Conservation (phyloP, 2,113 vertebrate species). For the Heterochromis multidens region DNA sequence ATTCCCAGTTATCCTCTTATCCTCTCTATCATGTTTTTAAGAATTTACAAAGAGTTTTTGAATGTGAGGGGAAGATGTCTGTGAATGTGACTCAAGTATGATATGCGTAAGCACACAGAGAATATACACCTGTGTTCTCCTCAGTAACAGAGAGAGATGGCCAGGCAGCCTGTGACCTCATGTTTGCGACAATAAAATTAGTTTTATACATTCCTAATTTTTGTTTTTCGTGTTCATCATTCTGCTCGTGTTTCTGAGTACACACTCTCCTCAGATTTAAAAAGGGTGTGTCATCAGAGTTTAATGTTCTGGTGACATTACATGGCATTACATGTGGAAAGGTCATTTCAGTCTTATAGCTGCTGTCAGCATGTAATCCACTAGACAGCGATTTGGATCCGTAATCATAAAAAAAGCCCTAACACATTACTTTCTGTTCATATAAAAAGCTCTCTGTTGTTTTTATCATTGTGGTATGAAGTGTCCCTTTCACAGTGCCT, state of each 20-base stretch:
- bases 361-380: conserved; percentile 17
- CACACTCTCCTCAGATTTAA: not conserved
- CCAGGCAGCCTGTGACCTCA: conserved; percentile 13
- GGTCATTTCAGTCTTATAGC: conserved; percentile 16
- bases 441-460: conserved; percentile 34
- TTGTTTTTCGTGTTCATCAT: conserved; percentile 5
- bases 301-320: not conserved
- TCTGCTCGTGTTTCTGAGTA: not conserved
- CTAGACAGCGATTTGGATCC: conserved; percentile 10
- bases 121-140: not conserved
- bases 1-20: too few species aligned
- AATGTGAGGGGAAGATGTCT: not conserved
- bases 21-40: too few species aligned
- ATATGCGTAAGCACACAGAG: not conserved
- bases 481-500: conserved; percentile 21
- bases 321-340: conserved; percentile 12
- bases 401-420: not conserved
- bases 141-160: conserved; percentile 5
- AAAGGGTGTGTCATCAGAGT: not conserved
- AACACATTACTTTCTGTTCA: not conserved
- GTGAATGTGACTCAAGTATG: not conserved
- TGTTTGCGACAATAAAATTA: conserved; percentile 18
- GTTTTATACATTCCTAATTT: conserved; percentile 13
- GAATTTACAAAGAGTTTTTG: not conserved
- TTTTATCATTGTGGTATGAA: conserved; percentile 41